Evolutionary conservation across 1,140 invertebrate genomes (phyloP), one percentile per base, ranked within the genome.

Genomic region (Oncopodura yosiiana): DNA sequence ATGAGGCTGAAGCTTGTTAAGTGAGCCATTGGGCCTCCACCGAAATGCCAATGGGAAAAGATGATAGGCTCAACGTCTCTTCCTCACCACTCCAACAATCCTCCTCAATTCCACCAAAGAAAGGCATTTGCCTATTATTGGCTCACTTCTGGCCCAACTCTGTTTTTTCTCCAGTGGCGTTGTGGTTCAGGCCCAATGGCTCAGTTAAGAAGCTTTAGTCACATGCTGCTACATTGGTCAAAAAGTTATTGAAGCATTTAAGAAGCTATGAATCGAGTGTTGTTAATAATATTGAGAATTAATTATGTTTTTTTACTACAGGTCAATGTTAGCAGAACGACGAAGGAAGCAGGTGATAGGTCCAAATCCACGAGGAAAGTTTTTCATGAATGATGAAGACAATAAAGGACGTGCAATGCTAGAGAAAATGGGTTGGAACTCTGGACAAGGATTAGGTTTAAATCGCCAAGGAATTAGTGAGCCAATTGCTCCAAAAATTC

Each of bases 311-410:
- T 8, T 48, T 11, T n/a, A 9, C 11, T 24, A 42, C 14, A 58
- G 53, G 56, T 41, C 56, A 4, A 58, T 59, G 50, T 39, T 61
- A 18, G 61, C 61, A 8, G 61, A 63, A 41, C 61, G 58, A 3
- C 14, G 58, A 16, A 27, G 55, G 23, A 57, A 41, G 32, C 61
- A 63, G 38, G 36, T 29, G 18, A 63, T 63, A 43, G 54, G 57
- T 9, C 52, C 52, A 2, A 63, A 63, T 42, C 61, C 61, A 3
- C n/a, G 58, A 30, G 61, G 61, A n/a, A 51, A 58, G 23, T 60
- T 58, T 18, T 63, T 61, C 32, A 49, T 21, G 0, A 52, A 63
- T 16, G 58, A 63, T 42, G 49, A 51, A 3, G 48, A 46, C 21
- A 63, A 63, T 41, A n/a, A 19, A 21, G 61, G 61, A 3, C 34